Conservation (phyloP, 2,113 vertebrate species). For the Leptocoma aspasia region DNA sequence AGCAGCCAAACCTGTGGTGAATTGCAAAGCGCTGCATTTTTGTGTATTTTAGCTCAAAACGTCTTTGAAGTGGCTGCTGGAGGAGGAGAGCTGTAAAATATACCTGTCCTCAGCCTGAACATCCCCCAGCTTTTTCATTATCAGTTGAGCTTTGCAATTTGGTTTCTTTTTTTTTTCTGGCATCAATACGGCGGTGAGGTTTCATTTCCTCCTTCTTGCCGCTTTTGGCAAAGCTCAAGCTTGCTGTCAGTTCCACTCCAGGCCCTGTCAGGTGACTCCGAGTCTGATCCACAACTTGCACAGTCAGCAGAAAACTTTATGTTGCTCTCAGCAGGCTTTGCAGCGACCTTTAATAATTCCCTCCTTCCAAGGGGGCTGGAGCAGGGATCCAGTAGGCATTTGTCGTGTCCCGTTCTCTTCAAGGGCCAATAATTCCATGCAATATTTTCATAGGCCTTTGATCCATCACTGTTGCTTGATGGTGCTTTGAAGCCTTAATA, state of each 20-base stretch:
- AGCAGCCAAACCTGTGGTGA: background rate
- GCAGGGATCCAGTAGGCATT: constrained; percentile 31
- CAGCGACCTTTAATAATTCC: background rate
- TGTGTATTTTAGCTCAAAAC: background rate
- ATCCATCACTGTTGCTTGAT: background rate
- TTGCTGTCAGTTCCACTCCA: background rate
- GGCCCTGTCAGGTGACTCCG: background rate
- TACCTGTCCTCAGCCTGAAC: background rate
- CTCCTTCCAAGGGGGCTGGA: constrained; percentile 1
- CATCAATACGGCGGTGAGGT: background rate
- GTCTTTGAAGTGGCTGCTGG: background rate
- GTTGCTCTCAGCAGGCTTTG: constrained; percentile 39
- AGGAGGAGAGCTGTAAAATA: background rate
- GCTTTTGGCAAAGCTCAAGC: background rate
- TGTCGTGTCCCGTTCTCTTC: background rate
- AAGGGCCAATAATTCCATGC: constrained; percentile 9
- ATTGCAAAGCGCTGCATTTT: background rate
- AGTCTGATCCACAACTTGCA: background rate
- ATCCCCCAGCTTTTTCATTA: constrained; percentile 26
- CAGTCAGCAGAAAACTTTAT: constrained; percentile 11
- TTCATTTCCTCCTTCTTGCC: constrained; percentile 52
- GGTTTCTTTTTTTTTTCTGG: background rate
- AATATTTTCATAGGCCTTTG: constrained; percentile 40
- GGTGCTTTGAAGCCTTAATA: constrained; percentile 48
- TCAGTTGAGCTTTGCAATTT: background rate